phyloP scores from a whole-genome alignment of 2,113 vertebrate genomes.

The Mastomys natalensis region DNA sequence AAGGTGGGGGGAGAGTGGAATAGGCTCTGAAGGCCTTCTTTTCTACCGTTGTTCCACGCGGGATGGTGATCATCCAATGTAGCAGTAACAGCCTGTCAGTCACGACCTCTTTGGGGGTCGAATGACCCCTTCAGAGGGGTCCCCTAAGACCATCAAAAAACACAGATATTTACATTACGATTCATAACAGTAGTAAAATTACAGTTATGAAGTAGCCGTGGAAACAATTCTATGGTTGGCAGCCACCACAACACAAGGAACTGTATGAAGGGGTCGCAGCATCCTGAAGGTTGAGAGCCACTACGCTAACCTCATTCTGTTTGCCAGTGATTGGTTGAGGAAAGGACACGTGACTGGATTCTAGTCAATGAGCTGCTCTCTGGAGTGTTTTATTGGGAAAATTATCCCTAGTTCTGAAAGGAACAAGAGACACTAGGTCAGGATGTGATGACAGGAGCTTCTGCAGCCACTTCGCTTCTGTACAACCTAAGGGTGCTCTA shows the following conservation, averaged over 20 bases:
- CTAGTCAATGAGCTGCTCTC: not conserved
- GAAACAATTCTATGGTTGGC: not conserved
- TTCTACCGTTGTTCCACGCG: not conserved
- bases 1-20: too few species aligned
- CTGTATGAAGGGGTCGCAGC: not conserved
- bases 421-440: not conserved
- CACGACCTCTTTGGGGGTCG: not conserved
- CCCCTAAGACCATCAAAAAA: not conserved
- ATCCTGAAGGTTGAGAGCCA: not conserved
- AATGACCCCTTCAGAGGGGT: not conserved
- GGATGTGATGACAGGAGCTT: not conserved
- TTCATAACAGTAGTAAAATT: not conserved
- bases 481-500: not conserved
- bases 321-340: not conserved
- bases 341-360: not conserved
- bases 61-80: not conserved
- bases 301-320: not conserved
- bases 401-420: not conserved
- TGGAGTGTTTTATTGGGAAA: not conserved
- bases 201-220: not conserved
- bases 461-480: not conserved
- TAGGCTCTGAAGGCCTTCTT: not conserved
- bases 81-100: not conserved
- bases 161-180: not conserved
- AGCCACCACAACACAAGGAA: not conserved